phyloP scores from a whole-genome alignment of 2,113 vertebrate genomes.

The Mobula hypostoma region DNA sequence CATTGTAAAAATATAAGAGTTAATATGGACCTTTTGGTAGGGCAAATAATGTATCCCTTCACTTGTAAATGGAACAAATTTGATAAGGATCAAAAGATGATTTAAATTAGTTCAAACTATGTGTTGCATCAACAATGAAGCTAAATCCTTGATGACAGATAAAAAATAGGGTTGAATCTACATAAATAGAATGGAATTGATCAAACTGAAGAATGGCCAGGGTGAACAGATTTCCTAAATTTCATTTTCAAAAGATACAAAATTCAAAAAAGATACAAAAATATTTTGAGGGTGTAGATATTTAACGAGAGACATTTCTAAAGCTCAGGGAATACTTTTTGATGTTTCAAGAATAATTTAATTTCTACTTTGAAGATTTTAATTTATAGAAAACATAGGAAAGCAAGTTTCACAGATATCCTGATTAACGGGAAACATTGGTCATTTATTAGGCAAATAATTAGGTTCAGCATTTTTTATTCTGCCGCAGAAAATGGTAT shows the following conservation, averaged over 20 bases:
- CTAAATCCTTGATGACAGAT: neutral
- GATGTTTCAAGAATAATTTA: neutral
- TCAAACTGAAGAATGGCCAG: neutral
- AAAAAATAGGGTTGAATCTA: neutral
- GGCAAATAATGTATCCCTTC: neutral
- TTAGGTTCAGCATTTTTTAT: neutral
- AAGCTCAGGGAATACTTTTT: neutral
- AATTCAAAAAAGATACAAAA: neutral
- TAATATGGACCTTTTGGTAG: neutral
- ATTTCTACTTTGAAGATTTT: neutral
- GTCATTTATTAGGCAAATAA: neutral
- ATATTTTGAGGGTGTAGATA: neutral
- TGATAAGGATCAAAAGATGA: neutral
- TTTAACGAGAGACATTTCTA: neutral
- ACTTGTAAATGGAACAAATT: neutral
- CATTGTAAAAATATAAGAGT: neutral
- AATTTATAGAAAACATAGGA: neutral
- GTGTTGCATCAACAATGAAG: neutral
- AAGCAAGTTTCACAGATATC: neutral
- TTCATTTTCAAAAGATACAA: neutral
- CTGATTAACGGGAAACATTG: too few species aligned
- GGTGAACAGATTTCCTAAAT: neutral
- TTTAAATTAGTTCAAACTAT: neutral
- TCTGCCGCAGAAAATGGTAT: neutral
- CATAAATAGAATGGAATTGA: neutral